Base-by-base conservation (phyloP, 2,888 invertebrate genomes). In the Agrochola macilenta region DNA sequence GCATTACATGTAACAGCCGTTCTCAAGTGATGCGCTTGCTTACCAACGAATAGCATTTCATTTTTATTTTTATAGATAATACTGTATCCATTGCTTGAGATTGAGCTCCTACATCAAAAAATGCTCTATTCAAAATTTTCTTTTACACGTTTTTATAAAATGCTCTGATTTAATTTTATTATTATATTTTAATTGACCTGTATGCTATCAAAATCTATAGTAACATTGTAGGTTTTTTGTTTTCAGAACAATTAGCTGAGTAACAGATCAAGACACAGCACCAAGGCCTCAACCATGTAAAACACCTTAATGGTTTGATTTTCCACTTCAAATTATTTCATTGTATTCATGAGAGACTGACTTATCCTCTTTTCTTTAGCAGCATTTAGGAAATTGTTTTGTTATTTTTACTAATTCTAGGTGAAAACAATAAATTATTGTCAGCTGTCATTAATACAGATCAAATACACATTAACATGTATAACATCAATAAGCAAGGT, bases 311-410 rank as follows among this genome's bases (percentile, higher is more conserved):
- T 90, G 93, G 93, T 95, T 94, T 94, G 92, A 93, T 93, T 93
- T 94, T 92, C 91, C 89, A 90, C 90, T 91, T 93, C 90, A 93
- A 93, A 93, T 92, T 93, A 90, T 93, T 93, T 93, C 91, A 92
- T 91, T 94, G 93, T 95, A 95, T 94, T 94, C 93, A 93, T 89
- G 94, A 94, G 96, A 96, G 96, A 95, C 96, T 95, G 96, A 96
- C 93, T 95, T 95, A 95, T 93, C 93, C 93, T 93, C 88, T 87
- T 94, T 94, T 94, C 92, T 94, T 93, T 95, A 95, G 95, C 95
- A 94, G 96, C 95, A 95, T 96, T 95, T 95, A 95, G 88, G 93
- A 92, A 94, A 94, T 93, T 94, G 92, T 94, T 94, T 93, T 93
- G 92, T 95, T 94, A 92, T 90, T 92, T 93, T 92, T 91, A 92